Percentiles rank a stretch among this genome's conserved stretches.
These are phyloP conservation scores for Hydropotes inermis DNA, from an alignment of 2,113 vertebrate species.

Conservation along the genomic window DNA sequence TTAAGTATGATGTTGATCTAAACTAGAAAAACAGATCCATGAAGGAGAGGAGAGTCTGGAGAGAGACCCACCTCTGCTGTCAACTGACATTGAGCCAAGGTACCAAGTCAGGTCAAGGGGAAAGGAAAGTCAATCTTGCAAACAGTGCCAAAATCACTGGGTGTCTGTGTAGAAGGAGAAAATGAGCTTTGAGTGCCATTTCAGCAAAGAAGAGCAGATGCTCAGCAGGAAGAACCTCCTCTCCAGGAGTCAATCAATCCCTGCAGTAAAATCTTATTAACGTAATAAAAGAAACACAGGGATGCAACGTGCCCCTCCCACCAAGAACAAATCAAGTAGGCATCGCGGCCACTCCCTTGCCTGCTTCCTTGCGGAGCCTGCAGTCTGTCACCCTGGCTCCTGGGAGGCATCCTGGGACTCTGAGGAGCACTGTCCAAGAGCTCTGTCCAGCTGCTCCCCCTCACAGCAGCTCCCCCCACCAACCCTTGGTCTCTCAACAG, in stretches of 20 bases:
- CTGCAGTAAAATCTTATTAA: conserved; percentile 66
- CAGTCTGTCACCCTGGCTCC: not conserved
- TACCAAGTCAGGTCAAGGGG: not conserved
- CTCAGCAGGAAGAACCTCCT: conserved; percentile 55
- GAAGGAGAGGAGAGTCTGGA: not conserved
- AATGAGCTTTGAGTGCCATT: not conserved
- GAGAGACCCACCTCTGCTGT: not conserved
- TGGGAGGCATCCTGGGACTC: conserved; percentile 73
- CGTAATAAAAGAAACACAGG: conserved; percentile 51
- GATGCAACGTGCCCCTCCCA: not conserved
- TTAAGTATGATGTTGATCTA: not conserved
- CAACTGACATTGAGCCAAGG: accelerated
- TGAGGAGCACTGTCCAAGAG: conserved; percentile 75
- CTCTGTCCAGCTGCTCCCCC: conserved; percentile 80
- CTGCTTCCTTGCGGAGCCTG: conserved; percentile 47
- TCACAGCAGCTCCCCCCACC: conserved; percentile 73
- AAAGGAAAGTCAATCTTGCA: not conserved
- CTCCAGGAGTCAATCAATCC: conserved; percentile 32
- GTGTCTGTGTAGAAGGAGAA: not conserved
- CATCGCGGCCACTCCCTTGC: conserved; percentile 61
- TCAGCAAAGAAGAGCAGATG: conserved; percentile 63
- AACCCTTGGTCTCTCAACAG: conserved; percentile 46
- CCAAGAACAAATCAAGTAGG: conserved; percentile 26
- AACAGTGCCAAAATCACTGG: not conserved
- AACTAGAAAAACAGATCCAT: not conserved